These are phyloP conservation scores for Lordiphosa andalusiaca DNA, from an alignment of 2,888 invertebrate genomes.

Conservation along the genomic window DNA sequence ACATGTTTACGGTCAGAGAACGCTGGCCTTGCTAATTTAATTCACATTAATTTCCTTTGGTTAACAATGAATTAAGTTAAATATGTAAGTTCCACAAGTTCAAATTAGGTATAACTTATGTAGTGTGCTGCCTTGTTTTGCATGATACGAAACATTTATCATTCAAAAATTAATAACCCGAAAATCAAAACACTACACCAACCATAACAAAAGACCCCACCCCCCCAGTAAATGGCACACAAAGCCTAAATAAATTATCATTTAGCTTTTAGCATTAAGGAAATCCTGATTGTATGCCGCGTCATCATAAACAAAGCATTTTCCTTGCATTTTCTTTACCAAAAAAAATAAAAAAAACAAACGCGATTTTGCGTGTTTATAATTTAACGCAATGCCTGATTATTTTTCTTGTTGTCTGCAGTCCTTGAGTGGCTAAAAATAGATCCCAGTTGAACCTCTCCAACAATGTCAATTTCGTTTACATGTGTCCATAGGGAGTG, in stretches of 20 bases:
- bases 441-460: conserved; percentile 26
- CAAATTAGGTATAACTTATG: background rate
- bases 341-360: too few species aligned
- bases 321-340: conserved; percentile 32
- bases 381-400: conserved; percentile 54
- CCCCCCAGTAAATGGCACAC: conserved; percentile 7
- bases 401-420: conserved; percentile 22
- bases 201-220: conserved; percentile 2
- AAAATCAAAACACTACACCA: conserved; percentile 33
- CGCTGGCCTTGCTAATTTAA: conserved; percentile 25
- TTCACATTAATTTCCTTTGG: conserved; percentile 6
- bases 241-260: conserved; percentile 34
- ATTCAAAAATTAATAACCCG: conserved; percentile 16
- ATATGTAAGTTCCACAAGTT: background rate
- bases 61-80: conserved; percentile 16
- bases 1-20: conserved; percentile 1
- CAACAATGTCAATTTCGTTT: conserved; percentile 53
- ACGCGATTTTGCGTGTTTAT: conserved; percentile 56
- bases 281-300: conserved; percentile 38
- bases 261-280: conserved; percentile 37
- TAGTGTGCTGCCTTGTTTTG: too few species aligned
- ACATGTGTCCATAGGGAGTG: conserved; percentile 35
- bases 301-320: conserved; percentile 32
- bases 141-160: conserved; percentile 7
- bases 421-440: conserved; percentile 61